Evolutionary conservation across 2,113 vertebrate species (phyloP).

Genomic region (Bos javanicus): DNA sequence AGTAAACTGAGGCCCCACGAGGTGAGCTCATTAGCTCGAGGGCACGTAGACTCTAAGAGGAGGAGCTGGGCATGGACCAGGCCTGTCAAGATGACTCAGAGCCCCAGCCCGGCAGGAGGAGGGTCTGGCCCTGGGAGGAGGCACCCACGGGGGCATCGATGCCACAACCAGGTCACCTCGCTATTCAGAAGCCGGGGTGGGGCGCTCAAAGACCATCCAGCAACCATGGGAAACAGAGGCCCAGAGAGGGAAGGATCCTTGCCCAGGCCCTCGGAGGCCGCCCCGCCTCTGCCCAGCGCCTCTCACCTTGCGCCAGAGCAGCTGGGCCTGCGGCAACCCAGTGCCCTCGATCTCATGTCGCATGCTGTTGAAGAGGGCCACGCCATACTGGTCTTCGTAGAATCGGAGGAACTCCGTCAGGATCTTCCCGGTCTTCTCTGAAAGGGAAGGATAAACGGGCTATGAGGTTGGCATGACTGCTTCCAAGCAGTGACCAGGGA

Average conservation of each 20-base stretch:
- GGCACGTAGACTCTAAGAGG: not conserved
- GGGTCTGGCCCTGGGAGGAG: not conserved
- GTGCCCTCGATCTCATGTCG: conserved; percentile 94
- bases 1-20: not conserved
- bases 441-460: not conserved
- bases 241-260: not conserved
- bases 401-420: conserved; percentile 86
- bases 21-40: not conserved
- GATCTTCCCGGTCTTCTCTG: conserved; percentile 87
- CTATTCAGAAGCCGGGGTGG: not conserved
- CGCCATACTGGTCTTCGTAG: conserved; percentile 91
- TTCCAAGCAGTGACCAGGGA: fast-evolving
- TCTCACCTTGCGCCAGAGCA: conserved; percentile 93
- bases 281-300: fast-evolving
- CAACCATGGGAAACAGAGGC: not conserved
- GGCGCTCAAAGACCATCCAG: not conserved
- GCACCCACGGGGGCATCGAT: not conserved
- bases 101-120: no score
- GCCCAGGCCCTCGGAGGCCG: fast-evolving
- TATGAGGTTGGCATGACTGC: not conserved
- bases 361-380: conserved; percentile 93
- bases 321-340: conserved; percentile 87
- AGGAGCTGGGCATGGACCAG: not conserved
- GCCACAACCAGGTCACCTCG: no score
- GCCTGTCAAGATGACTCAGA: not conserved